phyloP scores from a whole-genome alignment of 2,797 vertebrate genomes.

The Tangara arthus region DNA sequence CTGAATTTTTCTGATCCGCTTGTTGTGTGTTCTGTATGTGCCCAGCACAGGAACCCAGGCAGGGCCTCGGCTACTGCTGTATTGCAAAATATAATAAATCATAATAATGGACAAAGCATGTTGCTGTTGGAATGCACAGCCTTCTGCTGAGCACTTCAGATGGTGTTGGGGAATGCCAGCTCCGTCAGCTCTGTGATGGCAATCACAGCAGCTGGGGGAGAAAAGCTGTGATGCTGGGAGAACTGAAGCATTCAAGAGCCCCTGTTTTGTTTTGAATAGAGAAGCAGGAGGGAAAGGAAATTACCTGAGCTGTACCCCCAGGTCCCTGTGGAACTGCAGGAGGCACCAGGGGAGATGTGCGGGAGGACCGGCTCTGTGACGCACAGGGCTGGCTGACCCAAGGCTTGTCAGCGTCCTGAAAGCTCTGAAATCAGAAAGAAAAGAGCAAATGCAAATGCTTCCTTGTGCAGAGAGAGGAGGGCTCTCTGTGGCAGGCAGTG shows the following conservation, averaged over 20 bases:
- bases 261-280: background rate
- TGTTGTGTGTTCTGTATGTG: background rate
- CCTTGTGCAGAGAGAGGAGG: background rate
- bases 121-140: background rate
- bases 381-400: background rate
- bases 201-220: background rate
- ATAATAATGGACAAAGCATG: background rate
- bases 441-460: background rate
- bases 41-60: background rate
- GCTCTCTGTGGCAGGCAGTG: background rate
- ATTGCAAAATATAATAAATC: constrained; percentile 15
- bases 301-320: background rate
- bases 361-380: background rate
- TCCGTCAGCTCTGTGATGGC: background rate
- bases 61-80: background rate
- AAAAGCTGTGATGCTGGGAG: background rate
- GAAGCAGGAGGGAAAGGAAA: background rate
- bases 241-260: background rate
- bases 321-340: background rate
- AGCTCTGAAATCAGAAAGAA: background rate
- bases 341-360: background rate
- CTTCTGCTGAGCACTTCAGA: background rate
- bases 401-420: fast-evolving
- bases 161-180: background rate
- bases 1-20: background rate